These are phyloP conservation scores for Melanotaenia maccullochi DNA, from an alignment of 2,797 vertebrate species.

Conservation along the genomic window DNA sequence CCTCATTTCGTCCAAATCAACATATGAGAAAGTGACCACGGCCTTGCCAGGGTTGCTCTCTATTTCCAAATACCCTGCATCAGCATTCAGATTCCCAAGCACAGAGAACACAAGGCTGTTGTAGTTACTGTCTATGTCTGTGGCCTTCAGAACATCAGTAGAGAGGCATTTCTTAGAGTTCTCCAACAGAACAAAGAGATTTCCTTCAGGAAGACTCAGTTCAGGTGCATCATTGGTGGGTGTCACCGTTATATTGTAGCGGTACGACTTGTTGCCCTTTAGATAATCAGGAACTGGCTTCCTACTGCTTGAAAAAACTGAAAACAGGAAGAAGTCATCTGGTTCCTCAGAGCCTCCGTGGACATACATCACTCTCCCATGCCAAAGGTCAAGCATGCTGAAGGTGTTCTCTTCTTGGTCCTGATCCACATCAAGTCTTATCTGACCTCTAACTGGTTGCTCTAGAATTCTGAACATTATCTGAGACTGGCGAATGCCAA, in stretches of 20 bases:
- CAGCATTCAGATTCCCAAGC: slow-evolving; percentile 88
- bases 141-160: slow-evolving; percentile 82
- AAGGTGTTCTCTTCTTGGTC: slow-evolving; percentile 85
- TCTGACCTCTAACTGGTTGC: slow-evolving; percentile 83
- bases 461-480: slow-evolving; percentile 87
- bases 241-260: slow-evolving; percentile 85
- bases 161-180: slow-evolving; percentile 88
- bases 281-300: slow-evolving; percentile 83
- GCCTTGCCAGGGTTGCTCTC: slow-evolving; percentile 79
- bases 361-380: slow-evolving; percentile 87
- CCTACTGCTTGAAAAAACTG: slow-evolving; percentile 84
- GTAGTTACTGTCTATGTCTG: slow-evolving; percentile 86
- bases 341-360: slow-evolving; percentile 90
- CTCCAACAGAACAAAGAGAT: slow-evolving; percentile 88
- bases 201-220: slow-evolving; percentile 88
- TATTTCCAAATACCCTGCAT: slow-evolving; percentile 90
- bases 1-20: slow-evolving; percentile 83
- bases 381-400: slow-evolving; percentile 89
- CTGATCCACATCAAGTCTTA: slow-evolving; percentile 85
- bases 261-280: slow-evolving; percentile 78
- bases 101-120: slow-evolving; percentile 83
- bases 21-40: slow-evolving; percentile 83
- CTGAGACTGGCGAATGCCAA: slow-evolving; percentile 88
- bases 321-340: slow-evolving; percentile 89
- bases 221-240: slow-evolving; percentile 91